Percentiles rank a stretch among this genome's conserved stretches.
Conservation (phyloP, 2,888 invertebrate species). For the Auanema sp. region DNA sequence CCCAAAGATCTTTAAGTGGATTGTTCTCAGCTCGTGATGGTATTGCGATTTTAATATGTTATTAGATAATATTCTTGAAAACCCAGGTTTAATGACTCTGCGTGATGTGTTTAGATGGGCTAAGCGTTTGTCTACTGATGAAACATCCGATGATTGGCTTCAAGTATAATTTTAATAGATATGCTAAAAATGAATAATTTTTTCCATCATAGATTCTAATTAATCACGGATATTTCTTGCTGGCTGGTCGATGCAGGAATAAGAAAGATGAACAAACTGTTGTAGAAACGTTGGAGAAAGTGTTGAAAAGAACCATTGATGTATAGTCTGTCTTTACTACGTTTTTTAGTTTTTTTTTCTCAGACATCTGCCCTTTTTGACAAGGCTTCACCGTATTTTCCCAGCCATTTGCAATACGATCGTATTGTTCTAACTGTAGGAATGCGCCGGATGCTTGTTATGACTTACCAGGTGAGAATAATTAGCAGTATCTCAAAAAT, state of each 20-base stretch:
- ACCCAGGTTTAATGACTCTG: slow-evolving; percentile 53
- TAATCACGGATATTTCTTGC: slow-evolving; percentile 77
- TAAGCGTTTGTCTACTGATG: slow-evolving; percentile 45
- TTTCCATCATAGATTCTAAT: slow-evolving; percentile 20
- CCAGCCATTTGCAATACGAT: slow-evolving; percentile 67
- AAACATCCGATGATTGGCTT: slow-evolving; percentile 35
- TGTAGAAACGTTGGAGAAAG: slow-evolving; percentile 72
- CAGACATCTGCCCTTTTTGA: slow-evolving; percentile 45
- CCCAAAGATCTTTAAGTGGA: slow-evolving; percentile 46
- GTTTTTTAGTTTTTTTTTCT: slow-evolving; percentile 13
- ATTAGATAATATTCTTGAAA: not conserved
- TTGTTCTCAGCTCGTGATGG: slow-evolving; percentile 56
- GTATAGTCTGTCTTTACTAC: slow-evolving; percentile 5
- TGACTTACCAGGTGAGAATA: slow-evolving; percentile 69
- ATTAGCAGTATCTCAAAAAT: not conserved
- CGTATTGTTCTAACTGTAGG: slow-evolving; percentile 93
- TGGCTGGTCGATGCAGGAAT: slow-evolving; percentile 88
- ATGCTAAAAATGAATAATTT: slow-evolving; percentile 10
- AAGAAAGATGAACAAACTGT: slow-evolving; percentile 82
- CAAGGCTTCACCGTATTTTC: slow-evolving; percentile 53
- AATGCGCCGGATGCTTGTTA: slow-evolving; percentile 76
- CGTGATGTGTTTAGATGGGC: slow-evolving; percentile 59
- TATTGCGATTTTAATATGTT: not conserved
- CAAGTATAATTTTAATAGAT: slow-evolving; percentile 12
- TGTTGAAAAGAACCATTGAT: slow-evolving; percentile 69